Percentiles rank a stretch among this genome's conserved stretches.
phyloP scores from a whole-genome alignment of 2,888 invertebrate genomes.

The Encarsia formosa region DNA sequence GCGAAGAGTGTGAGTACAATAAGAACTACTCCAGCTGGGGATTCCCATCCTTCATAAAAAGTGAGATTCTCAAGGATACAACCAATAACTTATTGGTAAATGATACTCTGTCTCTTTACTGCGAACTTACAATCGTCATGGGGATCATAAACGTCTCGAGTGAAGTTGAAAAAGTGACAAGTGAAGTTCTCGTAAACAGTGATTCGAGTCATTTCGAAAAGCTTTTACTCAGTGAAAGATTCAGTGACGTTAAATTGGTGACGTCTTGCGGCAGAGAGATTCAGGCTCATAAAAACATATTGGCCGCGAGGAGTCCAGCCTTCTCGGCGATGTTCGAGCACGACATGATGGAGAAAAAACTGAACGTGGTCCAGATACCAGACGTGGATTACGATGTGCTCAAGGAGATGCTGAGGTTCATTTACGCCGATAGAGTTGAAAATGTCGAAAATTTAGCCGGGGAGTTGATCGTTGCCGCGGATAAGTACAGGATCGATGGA shows the following conservation, averaged over 20 bases:
- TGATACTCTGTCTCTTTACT: background rate
- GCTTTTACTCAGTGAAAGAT: slow-evolving; percentile 2
- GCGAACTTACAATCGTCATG: background rate
- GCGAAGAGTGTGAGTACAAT: background rate
- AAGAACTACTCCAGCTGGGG: slow-evolving; percentile 1
- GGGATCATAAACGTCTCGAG: background rate
- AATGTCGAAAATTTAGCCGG: slow-evolving; percentile 98
- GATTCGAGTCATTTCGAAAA: background rate
- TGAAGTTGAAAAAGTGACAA: background rate
- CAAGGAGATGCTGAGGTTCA: slow-evolving; percentile 95
- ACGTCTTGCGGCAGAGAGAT: slow-evolving; percentile 60
- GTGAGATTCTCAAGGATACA: background rate
- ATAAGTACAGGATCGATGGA: slow-evolving; percentile 97
- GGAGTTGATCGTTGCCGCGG: slow-evolving; percentile 94
- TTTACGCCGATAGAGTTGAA: slow-evolving; percentile 94
- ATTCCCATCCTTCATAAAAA: background rate
- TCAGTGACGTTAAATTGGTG: slow-evolving; percentile 5
- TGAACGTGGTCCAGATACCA: slow-evolving; percentile 91
- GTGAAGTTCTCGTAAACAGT: background rate
- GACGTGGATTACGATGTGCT: slow-evolving; percentile 98
- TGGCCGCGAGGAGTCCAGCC: slow-evolving; percentile 95
- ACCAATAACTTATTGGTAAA: background rate
- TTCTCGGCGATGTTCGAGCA: slow-evolving; percentile 99
- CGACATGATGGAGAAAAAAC: slow-evolving; percentile 96
- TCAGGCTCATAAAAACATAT: slow-evolving; percentile 94